Base-by-base conservation (phyloP, 2,888 invertebrate genomes). In the Romanomermis culicivorax region DNA sequence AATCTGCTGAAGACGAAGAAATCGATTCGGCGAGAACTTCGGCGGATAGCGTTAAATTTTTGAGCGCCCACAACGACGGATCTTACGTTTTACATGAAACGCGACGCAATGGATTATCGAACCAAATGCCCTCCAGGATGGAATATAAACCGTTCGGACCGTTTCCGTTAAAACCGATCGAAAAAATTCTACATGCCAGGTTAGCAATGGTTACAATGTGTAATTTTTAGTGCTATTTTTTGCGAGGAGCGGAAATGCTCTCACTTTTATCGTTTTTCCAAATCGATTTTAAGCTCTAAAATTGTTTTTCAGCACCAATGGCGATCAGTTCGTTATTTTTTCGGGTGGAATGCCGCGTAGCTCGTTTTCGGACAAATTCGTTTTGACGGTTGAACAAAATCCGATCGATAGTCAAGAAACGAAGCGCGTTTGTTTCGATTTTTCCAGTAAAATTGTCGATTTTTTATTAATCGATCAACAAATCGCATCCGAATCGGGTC, bases 31-130 rank as follows among this genome's bases (percentile, higher is more conserved):
- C 23, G 7, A 3, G 27, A 20, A 7, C 45, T 2, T 24, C 29
- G 17, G 3, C 29, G 4, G 3, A 25, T 23, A 29, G 36, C 11
- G 2, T 54, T 7, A 68, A 73, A 60, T 88, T 93, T 74, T 81
- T 85, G 56, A 87, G 85, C 59, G 84, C 89, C 20, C 93, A 93
- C 75, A 88, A 89, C 69, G 93, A 95, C 73, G 93, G 93, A 0
- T 88, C 88, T 50, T 89, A 84, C 71, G 82, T 86, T 54, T 65
- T 70, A 7, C 36, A 36, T 17, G n/a, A n/a, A n/a, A 23, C 23
- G 11, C 23, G 47, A 23, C 23, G 17, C 17, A 45, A 11, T 7
- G 17, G 17, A 11, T 11, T 49, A 11, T 25, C 14, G 4, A 27
- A 29, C 20, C 27, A 49, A 27, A 14, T 29, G 27, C 3, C 7